phyloP scores from a whole-genome alignment of 2,888 invertebrate genomes.

The Gari tellinella region DNA sequence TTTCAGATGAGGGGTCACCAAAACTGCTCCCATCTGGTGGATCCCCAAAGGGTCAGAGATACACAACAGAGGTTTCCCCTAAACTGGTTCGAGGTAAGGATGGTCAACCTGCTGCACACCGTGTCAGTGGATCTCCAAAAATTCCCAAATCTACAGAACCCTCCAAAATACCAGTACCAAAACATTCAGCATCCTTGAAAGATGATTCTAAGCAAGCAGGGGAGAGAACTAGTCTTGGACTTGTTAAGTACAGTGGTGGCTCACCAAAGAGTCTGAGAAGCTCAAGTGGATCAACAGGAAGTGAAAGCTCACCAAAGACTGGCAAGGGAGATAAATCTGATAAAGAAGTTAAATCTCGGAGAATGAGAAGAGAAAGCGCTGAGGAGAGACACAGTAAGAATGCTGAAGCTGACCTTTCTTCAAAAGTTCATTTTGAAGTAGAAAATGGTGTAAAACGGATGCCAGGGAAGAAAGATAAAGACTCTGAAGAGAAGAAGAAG shows the following conservation, averaged over 20 bases:
- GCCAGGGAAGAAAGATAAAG: conserved; percentile 40
- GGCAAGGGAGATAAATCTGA: conserved; percentile 16
- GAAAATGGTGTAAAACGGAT: conserved; percentile 1
- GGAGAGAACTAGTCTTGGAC: conserved; percentile 8
- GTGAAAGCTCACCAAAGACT: conserved; percentile 27
- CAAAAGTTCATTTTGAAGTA: conserved; percentile 28
- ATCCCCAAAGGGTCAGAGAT: conserved; percentile 56
- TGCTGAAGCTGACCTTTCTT: conserved; percentile 30
- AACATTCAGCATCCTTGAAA: conserved; percentile 46
- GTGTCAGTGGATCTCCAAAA: conserved; percentile 46
- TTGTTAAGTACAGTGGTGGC: conserved; percentile 29
- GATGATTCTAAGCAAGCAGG: conserved; percentile 38
- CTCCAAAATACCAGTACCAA: conserved; percentile 57
- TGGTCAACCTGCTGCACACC: conserved; percentile 28
- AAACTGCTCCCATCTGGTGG: conserved; percentile 46
- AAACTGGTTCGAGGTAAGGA: conserved; percentile 43
- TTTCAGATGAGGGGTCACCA: conserved; percentile 62
- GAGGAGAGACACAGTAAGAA: conserved; percentile 35
- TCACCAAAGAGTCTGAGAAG: conserved; percentile 53
- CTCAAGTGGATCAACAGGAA: conserved; percentile 32
- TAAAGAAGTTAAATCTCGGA: conserved; percentile 16
- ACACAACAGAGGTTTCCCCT: conserved; percentile 55
- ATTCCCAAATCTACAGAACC: conserved; percentile 28
- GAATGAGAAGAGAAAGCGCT: conserved; percentile 19
- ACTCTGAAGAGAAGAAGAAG: conserved; percentile 63